Conservation (phyloP, 2,888 invertebrate species). For the Andrena fulva region DNA sequence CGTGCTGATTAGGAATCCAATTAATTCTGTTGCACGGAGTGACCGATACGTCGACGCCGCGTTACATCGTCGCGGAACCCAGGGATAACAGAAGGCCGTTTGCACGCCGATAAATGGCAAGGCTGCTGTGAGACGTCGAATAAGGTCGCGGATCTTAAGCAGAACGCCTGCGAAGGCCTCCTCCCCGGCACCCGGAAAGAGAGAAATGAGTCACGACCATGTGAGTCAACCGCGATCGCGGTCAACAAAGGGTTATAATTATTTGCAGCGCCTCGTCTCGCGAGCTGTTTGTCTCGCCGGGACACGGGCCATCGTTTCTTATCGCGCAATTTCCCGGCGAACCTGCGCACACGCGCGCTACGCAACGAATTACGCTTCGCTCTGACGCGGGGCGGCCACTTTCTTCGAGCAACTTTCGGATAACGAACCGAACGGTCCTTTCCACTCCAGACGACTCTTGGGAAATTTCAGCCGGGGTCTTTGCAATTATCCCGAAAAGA, state of each 20-base stretch:
- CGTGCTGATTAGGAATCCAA: slow-evolving; percentile 26
- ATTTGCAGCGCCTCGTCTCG: slow-evolving; percentile 29
- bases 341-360: not conserved
- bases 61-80: slow-evolving; percentile 37
- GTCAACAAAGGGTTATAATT: slow-evolving; percentile 50
- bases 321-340: not conserved
- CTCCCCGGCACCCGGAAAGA: slow-evolving; percentile 35
- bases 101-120: slow-evolving; percentile 58
- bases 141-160: slow-evolving; percentile 62
- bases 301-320: not conserved
- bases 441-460: no score
- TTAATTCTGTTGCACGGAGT: not conserved
- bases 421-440: no score
- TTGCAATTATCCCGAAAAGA: no score
- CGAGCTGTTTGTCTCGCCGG: not conserved
- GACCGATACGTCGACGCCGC: slow-evolving; percentile 27
- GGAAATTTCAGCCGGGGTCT: no score
- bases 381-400: not conserved
- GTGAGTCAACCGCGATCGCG: slow-evolving; percentile 56
- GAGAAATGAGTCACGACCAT: slow-evolving; percentile 59
- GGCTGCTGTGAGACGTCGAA: slow-evolving; percentile 60
- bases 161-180: slow-evolving; percentile 51
- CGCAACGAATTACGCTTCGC: not conserved
- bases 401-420: not conserved
- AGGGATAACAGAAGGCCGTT: slow-evolving; percentile 57